These are phyloP conservation scores for Mormyrus proboscirostris DNA, from an alignment of 2,797 vertebrate genomes.

Conservation along the genomic window DNA sequence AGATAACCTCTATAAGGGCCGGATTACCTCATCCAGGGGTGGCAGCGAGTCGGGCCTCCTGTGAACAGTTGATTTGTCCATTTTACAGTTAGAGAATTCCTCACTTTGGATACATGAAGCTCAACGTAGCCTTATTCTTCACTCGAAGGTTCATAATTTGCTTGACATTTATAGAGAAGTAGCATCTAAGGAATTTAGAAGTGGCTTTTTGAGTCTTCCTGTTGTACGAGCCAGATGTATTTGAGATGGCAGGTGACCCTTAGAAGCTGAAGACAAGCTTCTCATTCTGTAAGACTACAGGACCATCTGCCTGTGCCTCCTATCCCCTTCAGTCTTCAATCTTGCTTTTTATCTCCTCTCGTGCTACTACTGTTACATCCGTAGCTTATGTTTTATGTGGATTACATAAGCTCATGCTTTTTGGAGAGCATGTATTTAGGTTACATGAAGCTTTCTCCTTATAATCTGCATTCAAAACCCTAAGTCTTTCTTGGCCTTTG, in stretches of 20 bases:
- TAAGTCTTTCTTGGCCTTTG: conserved; percentile 46
- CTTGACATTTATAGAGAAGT: background rate
- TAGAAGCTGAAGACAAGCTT: conserved; percentile 38
- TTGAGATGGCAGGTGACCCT: conserved; percentile 40
- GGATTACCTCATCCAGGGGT: background rate
- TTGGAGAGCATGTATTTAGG: conserved; percentile 48
- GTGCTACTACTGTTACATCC: conserved; percentile 59
- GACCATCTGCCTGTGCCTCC: conserved; percentile 47
- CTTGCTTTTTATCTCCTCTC: conserved; percentile 50
- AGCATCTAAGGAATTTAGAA: background rate
- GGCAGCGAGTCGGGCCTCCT: background rate
- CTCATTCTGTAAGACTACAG: conserved; percentile 37
- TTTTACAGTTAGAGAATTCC: background rate
- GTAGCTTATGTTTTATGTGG: conserved; percentile 59
- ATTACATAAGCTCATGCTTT: conserved; percentile 49
- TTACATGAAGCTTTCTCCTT: conserved; percentile 47
- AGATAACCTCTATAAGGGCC: background rate
- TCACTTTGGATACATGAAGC: background rate
- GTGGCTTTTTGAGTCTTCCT: conserved; percentile 4
- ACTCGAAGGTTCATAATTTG: background rate
- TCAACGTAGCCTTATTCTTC: background rate
- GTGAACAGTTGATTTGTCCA: background rate
- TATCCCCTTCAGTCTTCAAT: conserved; percentile 47
- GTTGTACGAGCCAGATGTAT: conserved; percentile 32
- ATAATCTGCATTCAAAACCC: conserved; percentile 52